A percentile compares a stretch with the other conserved stretches of the same genome.
These are phyloP conservation scores for Catostylus mosaicus DNA, from an alignment of 30 jellyfish, hydroid and myxozoan species.

Conservation along the genomic window DNA sequence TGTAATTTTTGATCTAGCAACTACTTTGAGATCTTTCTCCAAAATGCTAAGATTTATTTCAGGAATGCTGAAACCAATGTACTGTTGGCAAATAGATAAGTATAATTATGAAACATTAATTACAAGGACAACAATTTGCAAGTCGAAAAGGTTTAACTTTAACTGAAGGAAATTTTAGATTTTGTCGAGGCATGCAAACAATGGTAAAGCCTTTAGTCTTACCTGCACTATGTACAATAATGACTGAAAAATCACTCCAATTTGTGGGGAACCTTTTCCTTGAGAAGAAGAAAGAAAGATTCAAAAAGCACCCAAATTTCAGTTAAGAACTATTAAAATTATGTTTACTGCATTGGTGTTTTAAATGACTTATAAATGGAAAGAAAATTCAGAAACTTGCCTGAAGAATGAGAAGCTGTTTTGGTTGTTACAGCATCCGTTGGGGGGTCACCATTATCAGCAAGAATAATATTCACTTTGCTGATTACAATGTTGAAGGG, in stretches of 20 bases:
- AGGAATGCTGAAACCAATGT: conserved; percentile 10
- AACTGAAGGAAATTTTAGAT: too few relatives aligned
- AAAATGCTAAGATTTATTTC: neutral
- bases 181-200: too few relatives aligned
- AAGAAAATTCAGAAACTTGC: neutral
- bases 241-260: neutral
- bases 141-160: too few relatives aligned
- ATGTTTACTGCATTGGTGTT: too few relatives aligned
- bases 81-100: neutral
- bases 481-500: conserved; percentile 38
- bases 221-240: neutral
- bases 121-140: too few relatives aligned
- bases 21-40: neutral
- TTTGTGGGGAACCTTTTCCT: neutral
- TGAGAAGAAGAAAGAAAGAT: neutral
- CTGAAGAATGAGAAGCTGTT: neutral
- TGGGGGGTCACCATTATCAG: neutral
- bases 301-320: neutral
- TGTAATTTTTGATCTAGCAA: conserved; percentile 1
- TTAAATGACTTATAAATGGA: too few relatives aligned
- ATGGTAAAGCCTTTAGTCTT: too few relatives aligned
- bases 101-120: too few relatives aligned
- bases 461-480: neutral
- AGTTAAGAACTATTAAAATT: too few relatives aligned
- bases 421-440: neutral